Base-by-base conservation (phyloP, 2,797 vertebrate species). In the Sebastes ruberrimus region DNA sequence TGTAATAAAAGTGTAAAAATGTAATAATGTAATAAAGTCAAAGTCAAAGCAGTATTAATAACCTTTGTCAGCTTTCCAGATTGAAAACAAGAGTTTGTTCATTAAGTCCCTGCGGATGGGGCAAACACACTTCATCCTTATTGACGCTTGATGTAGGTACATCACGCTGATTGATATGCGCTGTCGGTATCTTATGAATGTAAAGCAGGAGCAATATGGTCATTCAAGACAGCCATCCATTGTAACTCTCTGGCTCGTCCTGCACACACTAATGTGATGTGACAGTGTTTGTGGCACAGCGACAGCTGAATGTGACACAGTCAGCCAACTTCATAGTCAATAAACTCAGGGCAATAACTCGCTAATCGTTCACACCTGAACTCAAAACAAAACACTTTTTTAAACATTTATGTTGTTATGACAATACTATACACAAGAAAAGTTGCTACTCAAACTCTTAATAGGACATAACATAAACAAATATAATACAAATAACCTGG, bases 31-130 rank as follows among this genome's bases (percentile, higher is more conserved):
- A 63, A 88, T 88, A 76, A 86, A 89, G 74, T 76, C 77, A 86
- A 87, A 88, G 83, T 87, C 79, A 81, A 86, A 68, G 30, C 74
- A 53, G 68, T 68, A 85, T 90, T 89, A 91, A 93, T 92, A 84
- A 88, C 78, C 67, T 80, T 71, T 88, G 85, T 89, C 87, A 91
- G 79, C 27, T 80, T 80, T 81, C 69, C 52, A 77, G 71, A 89
- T 73, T 88, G 61, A 84, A 87, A 81, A 88, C 68, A 81, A 60
- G 65, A 80, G 78, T 82, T 78, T 85, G 74, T 74, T 81, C 73
- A 74, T 84, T 82, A 72, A 56, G 25, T 60, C 71, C 33, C 52
- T 4, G 70, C 59, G 42, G 63, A 85, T 28, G 68, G 23, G n/a
- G 56, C 53, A 68, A 82, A 83, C 83, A 74, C 84, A 71, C 72